Conservation (phyloP, 1,140 invertebrate genomes). For the Phenacoccus solenopsis region DNA sequence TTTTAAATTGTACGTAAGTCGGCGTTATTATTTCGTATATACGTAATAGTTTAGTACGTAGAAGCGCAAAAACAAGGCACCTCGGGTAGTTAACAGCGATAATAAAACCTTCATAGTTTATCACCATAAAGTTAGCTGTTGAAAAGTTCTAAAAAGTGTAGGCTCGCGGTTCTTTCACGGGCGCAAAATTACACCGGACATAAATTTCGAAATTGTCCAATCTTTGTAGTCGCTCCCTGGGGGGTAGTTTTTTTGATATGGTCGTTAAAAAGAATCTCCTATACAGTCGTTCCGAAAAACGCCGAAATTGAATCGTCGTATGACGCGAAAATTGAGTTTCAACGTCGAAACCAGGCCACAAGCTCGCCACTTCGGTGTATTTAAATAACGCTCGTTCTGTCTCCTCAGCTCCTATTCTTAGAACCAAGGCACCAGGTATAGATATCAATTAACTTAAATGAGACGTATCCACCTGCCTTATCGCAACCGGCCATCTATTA, state of each 20-base stretch:
- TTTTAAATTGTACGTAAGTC: too few relatives aligned
- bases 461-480: not conserved
- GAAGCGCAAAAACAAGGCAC: not conserved
- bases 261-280: not conserved
- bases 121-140: conserved; percentile 6
- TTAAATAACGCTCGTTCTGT: not conserved
- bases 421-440: too few relatives aligned
- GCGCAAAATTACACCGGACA: not conserved
- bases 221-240: conserved; percentile 11
- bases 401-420: too few relatives aligned
- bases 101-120: conserved; percentile 14
- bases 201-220: conserved; percentile 18
- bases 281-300: too few relatives aligned
- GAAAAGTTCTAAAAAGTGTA: conserved; percentile 8
- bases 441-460: not conserved
- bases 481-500: not conserved
- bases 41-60: not conserved
- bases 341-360: not conserved
- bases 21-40: not conserved
- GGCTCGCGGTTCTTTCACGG: not conserved
- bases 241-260: conserved; percentile 7
- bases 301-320: not conserved
- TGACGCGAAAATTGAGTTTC: not conserved
- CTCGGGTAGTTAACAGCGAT: not conserved
- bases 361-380: not conserved